Evolutionary conservation across 2,888 invertebrate genomes (phyloP), one percentile per base, ranked within the genome.

Genomic region (Blera fallax): DNA sequence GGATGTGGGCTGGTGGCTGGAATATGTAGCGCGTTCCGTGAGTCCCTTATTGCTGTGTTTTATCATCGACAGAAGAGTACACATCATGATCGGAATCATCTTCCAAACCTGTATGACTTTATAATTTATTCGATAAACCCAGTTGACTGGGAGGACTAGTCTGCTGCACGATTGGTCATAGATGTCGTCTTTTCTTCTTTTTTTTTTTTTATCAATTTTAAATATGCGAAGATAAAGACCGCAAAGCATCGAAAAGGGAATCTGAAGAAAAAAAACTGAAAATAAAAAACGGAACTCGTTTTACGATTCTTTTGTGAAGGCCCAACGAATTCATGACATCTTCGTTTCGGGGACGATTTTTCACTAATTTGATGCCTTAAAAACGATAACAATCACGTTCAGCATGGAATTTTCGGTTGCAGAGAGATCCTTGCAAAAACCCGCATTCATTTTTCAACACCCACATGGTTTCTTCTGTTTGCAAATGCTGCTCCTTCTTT

Each of bases 21-120:
- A 73, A 67, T 37, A 48, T 76, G 16, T 50, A 54, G 52, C 64
- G 52, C 67, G 72, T 73, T 62, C 52, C 43, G 50, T 48, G 56
- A 27, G 32, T 73, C 58, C 73, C 73, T 67, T 65, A 40, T 50
- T 58, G 50, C 21, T 58, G 58, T 83, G 73, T 62, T 69, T 48
- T 83, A 73, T 73, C 83, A 65, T 65, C 65, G 27, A 34, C 45
- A 45, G 58, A 21, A 52, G 70, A 21, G 52, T 58, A 64, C 48
- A 74, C 67, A 82, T 77, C 82, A 73, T 78, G 79, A 83, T 70
- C 43, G 64, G 48, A 81, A 54, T 78, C 83, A 69, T 73, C 78
- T 73, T 78, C 67, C 29, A 73, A 83, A 83, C 83, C 83, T 78
- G 83, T 83, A 73, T 60, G 79, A 32, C 65, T 67, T 62, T 73